Base-by-base conservation (phyloP, 2,113 vertebrate genomes). In the Neolamprologus kungweensis region DNA sequence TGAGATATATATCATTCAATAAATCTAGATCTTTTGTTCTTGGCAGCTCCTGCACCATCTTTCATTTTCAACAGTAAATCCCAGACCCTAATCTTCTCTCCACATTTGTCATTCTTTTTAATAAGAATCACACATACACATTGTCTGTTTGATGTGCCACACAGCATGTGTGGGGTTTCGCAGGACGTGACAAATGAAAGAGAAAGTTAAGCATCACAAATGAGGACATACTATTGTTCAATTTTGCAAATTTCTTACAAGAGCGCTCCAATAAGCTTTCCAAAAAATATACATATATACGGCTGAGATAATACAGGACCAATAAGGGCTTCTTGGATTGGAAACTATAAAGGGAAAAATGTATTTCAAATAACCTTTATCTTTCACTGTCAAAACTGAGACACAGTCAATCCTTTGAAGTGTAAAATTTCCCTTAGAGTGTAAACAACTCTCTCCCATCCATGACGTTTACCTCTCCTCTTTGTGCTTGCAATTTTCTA, bases 401-500 rank as follows among this genome's bases (percentile, higher is more conserved):
- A 93, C 93, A 88, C 89, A 92, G 93, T 94, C 93, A 90, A 80
- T 91, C 88, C 93, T 93, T 94, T 92, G 86, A 93, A 96, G 94
- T 95, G 93, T 93, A 92, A 94, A 93, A 88, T 95, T 95, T 94
- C 90, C 90, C 90, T 93, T 85, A 85, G 89, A 95, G 93, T 94
- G 91, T 95, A 96, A 95, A 95, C 92, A 95, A 93, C 92, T 92
- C 91, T 83, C 94, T 86, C 63, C 91, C 92, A 92, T 93, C 94
- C 88, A 87, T 92, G 93, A 92, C 92, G 89, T 87, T 90, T 93
- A 94, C 93, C 93, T 90, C 93, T 94, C 86, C 82, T 95, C 90
- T 94, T 93, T 95, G 93, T 94, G 93, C 88, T 85, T 42, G 71
- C 91, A 95, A 95, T 96, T 96, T 96, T 95, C 95, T 94, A 92